phyloP scores from a whole-genome alignment of 1,140 invertebrate species.

The Lepidostoma basale region DNA sequence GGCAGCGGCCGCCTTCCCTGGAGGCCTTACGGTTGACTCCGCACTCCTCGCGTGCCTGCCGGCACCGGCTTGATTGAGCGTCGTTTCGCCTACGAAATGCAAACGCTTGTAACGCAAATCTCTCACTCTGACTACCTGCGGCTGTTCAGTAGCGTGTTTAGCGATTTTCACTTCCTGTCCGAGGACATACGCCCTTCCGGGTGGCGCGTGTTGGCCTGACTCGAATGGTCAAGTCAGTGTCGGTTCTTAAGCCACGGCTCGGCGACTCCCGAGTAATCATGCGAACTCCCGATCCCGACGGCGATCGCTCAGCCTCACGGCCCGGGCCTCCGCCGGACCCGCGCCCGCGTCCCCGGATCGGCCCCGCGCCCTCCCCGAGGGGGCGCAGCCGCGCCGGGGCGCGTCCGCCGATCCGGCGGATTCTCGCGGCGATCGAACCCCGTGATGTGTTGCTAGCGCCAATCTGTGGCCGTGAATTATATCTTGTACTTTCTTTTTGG shows the following conservation, averaged over 20 bases:
- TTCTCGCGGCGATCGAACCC: not conserved
- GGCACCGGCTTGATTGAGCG: not conserved
- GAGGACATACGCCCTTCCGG: conserved; percentile 11
- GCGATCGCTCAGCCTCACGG: conserved; percentile 37
- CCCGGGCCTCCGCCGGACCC: conserved; percentile 5
- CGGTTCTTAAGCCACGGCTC: conserved; percentile 42
- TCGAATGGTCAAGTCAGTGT: conserved; percentile 30
- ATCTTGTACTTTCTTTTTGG: conserved; percentile 52
- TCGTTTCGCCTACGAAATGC: conserved; percentile 4
- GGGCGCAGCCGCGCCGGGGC: not conserved
- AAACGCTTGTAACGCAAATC: conserved; percentile 7
- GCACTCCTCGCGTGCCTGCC: not conserved
- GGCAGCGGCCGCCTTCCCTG: conserved; percentile 20
- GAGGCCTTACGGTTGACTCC: conserved; percentile 6
- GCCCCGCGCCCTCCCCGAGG: not conserved
- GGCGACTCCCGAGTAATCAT: conserved; percentile 46
- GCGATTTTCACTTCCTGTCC: not conserved
- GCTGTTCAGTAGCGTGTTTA: conserved; percentile 22
- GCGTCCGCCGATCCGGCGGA: conserved; percentile 5
- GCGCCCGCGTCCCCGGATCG: not conserved
- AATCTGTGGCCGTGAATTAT: conserved; percentile 39
- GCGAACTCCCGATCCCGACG: conserved; percentile 42
- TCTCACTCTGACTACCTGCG: conserved; percentile 6
- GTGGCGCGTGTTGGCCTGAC: conserved; percentile 12
- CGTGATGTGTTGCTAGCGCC: conserved; percentile 14